Conservation (phyloP, 1,140 invertebrate genomes). For the Heliconius melpomene region DNA sequence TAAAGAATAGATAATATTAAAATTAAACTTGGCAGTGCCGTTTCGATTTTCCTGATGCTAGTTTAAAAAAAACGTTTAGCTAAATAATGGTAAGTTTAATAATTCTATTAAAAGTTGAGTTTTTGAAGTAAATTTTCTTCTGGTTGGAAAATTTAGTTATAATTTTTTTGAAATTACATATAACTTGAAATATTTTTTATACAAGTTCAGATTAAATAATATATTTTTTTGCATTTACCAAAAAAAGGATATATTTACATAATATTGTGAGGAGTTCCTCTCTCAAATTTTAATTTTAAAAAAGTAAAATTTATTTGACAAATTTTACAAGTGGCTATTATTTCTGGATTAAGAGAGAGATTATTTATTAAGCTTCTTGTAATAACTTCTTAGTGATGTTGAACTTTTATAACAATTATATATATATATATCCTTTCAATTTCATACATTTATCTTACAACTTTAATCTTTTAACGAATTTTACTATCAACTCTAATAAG, state of each 20-base stretch:
- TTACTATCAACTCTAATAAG: background rate
- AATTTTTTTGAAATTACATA: no score
- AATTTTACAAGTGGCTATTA: background rate
- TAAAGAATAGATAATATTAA: background rate
- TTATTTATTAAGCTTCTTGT: background rate
- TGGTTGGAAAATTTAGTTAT: no score
- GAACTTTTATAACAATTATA: background rate
- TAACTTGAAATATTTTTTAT: no score
- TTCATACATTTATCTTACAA: background rate
- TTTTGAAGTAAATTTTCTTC: no score
- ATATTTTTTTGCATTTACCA: background rate
- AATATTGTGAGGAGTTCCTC: no score
- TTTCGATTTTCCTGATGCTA: background rate
- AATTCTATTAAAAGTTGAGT: no score
- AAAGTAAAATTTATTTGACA: background rate
- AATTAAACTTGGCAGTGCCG: background rate
- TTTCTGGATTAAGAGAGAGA: slow-evolving; percentile 2
- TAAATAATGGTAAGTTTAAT: no score
- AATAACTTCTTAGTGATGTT: background rate
- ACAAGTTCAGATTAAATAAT: no score
- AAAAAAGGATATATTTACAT: background rate
- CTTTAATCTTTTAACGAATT: background rate
- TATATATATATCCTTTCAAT: background rate
- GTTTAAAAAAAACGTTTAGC: background rate
- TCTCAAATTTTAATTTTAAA: no score